Conservation (phyloP, 2,797 vertebrate species). For the Betta splendens region DNA sequence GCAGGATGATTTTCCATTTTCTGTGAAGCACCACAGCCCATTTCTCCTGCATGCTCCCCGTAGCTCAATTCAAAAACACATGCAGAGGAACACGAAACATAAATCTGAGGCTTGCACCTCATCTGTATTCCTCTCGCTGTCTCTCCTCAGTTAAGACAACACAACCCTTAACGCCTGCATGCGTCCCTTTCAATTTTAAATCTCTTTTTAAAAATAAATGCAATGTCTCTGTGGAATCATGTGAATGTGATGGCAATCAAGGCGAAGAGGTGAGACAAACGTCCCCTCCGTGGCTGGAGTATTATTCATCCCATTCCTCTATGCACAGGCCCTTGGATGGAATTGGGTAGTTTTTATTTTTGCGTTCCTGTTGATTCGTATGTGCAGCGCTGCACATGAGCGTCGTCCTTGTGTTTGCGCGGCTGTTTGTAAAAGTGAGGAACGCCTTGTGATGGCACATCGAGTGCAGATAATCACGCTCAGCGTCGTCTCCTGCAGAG, state of each 20-base stretch:
- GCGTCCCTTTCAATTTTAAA: constrained; percentile 24
- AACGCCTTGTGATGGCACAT: constrained; percentile 39
- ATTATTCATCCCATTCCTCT: constrained; percentile 8
- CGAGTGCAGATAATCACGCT: constrained; percentile 52
- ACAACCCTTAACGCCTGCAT: constrained; percentile 30
- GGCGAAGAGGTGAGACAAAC: constrained; percentile 23
- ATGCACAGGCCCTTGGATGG: constrained; percentile 4
- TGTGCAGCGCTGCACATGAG: too few relatives aligned
- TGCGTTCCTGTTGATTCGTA: too few relatives aligned
- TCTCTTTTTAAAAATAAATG: constrained; percentile 19
- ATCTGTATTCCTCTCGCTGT: constrained; percentile 61
- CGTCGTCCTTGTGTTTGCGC: constrained; percentile 1
- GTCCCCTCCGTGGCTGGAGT: background rate
- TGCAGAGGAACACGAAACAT: constrained; percentile 33
- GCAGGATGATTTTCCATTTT: constrained; percentile 51
- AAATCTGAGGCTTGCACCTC: constrained; percentile 42
- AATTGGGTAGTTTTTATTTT: too few relatives aligned
- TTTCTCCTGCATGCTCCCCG: constrained; percentile 29
- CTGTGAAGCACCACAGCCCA: constrained; percentile 15
- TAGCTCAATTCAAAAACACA: constrained; percentile 54
- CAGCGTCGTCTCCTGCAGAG: constrained; percentile 29
- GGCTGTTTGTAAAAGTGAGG: constrained; percentile 18
- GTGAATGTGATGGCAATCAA: constrained; percentile 20
- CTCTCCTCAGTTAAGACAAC: constrained; percentile 34
- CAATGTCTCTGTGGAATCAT: constrained; percentile 21